phyloP scores from a whole-genome alignment of 2,113 vertebrate species.

The Laticauda colubrina region DNA sequence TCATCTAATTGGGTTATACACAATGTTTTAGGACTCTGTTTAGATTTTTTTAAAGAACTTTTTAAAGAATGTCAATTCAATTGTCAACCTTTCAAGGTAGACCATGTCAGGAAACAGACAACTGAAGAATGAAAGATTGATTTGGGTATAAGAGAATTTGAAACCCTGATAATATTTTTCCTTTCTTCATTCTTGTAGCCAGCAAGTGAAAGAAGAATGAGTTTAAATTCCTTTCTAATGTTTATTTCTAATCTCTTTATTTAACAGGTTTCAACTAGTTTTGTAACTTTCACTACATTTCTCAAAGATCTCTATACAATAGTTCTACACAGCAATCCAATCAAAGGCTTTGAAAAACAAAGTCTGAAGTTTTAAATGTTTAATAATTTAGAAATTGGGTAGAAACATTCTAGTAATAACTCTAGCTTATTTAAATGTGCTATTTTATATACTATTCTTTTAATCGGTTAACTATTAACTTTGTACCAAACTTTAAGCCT shows the following conservation, averaged over 20 bases:
- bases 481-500: neutral
- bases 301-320: neutral
- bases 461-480: neutral
- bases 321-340: neutral
- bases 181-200: neutral
- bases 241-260: neutral
- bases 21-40: neutral
- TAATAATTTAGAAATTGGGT: neutral
- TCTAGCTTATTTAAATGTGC: neutral
- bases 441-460: neutral
- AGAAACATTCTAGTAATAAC: neutral
- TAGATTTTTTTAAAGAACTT: neutral
- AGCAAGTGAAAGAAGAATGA: neutral
- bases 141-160: neutral
- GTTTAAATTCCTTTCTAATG: neutral
- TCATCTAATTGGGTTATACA: neutral
- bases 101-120: neutral
- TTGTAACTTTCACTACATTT: neutral
- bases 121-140: neutral
- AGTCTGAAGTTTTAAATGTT: neutral
- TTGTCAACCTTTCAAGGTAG: neutral
- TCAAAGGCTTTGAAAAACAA: neutral
- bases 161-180: neutral
- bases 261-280: neutral
- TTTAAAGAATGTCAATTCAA: neutral